Base-by-base conservation (phyloP, 2,888 invertebrate species). In the Formica aserva region DNA sequence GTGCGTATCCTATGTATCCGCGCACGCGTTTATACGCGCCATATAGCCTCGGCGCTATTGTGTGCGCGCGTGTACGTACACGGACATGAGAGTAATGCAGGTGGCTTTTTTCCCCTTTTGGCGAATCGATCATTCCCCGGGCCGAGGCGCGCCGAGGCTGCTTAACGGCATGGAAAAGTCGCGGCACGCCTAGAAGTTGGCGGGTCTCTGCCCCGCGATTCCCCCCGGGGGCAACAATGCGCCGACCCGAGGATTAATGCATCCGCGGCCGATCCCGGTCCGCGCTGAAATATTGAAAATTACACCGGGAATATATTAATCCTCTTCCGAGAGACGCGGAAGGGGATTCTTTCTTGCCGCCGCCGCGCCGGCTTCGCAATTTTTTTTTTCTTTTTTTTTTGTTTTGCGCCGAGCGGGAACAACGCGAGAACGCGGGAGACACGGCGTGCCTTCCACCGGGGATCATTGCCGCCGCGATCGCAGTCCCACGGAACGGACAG, bases 81-180 rank as follows among this genome's bases (percentile, higher is more conserved):
- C 41, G 13, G 18, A 22, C 57, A 29, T 45, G 78, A 80, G 72
- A 80, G 72, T 80, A 80, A 80, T 80, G 78, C 78, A 60, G 60
- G 77, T 76, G 76, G 76, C 41, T 76, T 55, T 76, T 82, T 52
- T 84, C 63, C 67, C 63, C 75, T 82, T 82, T 83, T 48, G 69
- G 67, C 75, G 83, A 82, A 84, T 84, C 83, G 84, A 84, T 82
- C 74, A 82, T 84, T 67, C 65, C 62, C n/a, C 52, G 52, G 26
- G 22, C 66, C 48, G 75, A 35, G 32, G 32, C 52, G 75, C 77
- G 60, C 8, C 52, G 52, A 60, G 66, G 69, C 82, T 84, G 83
- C 84, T 82, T 83, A 83, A 60, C 71, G 74, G 75, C 60, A 75
- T 48, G 82, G 84, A 84, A 84, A 83, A 84, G 67, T 84, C 82